Evolutionary conservation across 2,797 vertebrate species (phyloP), one percentile per base, ranked within the genome.

Genomic region (Etheostoma nigrum): DNA sequence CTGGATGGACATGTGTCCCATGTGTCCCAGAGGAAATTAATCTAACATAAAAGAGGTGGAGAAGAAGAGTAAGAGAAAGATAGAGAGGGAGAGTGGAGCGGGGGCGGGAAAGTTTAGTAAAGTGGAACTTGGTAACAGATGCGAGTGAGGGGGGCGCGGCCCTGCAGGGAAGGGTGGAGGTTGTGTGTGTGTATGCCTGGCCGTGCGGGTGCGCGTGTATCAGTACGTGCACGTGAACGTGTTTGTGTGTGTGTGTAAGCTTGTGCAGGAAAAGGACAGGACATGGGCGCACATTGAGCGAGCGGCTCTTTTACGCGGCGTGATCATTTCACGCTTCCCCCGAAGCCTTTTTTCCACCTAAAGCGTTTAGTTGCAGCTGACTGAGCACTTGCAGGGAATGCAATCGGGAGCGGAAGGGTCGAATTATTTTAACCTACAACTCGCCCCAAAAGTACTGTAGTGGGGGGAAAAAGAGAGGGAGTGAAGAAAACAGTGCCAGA

Each of bases 281-380:
- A 96, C 97, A 97, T 97, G 97, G 96, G 96, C 96, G 96, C 97
- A 96, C 96, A 96, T 96, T 94, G 96, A 94, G 95, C 93, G 95
- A 94, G 96, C 94, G 95, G 95, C 96, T 97, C 97, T 97, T 97
- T 92, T 87, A 88, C 90, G 88, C 89, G 76, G 96, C 95, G 96
- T 97, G 97, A 98, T 98, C 97, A 97, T 98, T 98, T 98, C 97
- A 98, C 97, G 96, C 96, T 96, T 95, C 94, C 96, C 97, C 97
- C 96, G 94, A 96, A 96, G 94, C 95, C 96, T 94, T 96, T 96
- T 98, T 97, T 96, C 97, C 97, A 97, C 96, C 97, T 98, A 98
- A 99, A 99, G 97, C 96, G 97, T 99, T 99, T 99, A 98, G 98
- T 99, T 97, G 97, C 97, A 98, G 97, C 96, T 97, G 97, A 98